Conservation (phyloP, 2,888 invertebrate genomes). For the Altica lythri region DNA sequence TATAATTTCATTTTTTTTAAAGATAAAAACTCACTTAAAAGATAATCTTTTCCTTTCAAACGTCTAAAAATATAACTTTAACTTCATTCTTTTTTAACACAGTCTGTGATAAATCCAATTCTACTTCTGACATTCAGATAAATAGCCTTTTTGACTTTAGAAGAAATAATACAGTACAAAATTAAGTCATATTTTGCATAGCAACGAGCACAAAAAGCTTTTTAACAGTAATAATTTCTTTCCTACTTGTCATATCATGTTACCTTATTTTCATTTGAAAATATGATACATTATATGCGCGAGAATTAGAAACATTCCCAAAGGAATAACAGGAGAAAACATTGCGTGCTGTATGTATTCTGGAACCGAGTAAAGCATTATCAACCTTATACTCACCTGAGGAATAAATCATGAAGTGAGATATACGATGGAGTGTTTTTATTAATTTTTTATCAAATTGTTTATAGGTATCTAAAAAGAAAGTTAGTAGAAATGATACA, state of each 20-base stretch:
- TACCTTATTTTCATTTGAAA: background rate
- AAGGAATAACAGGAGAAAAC: background rate
- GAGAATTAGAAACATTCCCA: conserved; percentile 3
- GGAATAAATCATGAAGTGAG: conserved; percentile 5
- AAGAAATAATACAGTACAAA: background rate
- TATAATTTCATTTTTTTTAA: no score
- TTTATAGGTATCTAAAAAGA: no score
- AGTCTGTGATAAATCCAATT: no score
- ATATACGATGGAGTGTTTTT: no score
- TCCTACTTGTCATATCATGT: background rate
- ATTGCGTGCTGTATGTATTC: background rate
- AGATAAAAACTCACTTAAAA: no score
- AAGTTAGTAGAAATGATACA: no score
- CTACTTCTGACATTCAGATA: no score
- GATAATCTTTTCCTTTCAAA: no score
- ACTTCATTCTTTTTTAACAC: no score
- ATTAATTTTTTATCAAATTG: no score
- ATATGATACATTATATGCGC: background rate
- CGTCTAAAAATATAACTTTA: no score
- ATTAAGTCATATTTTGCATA: background rate
- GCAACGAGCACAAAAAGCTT: background rate
- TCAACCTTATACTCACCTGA: background rate
- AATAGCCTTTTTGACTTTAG: no score
- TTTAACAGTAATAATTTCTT: conserved; percentile 2
- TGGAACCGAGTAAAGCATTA: background rate